phyloP scores from a whole-genome alignment of 2,113 vertebrate species.

The Willisornis vidua region DNA sequence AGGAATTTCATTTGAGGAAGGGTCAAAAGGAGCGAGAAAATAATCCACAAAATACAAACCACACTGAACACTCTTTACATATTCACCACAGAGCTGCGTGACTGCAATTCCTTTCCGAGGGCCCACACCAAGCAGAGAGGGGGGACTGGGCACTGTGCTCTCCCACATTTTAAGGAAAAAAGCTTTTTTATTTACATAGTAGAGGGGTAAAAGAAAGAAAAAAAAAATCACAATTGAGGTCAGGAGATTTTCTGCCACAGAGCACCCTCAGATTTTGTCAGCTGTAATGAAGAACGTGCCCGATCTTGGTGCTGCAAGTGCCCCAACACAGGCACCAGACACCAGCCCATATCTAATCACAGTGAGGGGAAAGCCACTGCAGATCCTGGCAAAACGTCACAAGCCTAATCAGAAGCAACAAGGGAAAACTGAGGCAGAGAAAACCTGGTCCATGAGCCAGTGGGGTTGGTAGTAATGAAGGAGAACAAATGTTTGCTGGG shows the following conservation, averaged over 20 bases:
- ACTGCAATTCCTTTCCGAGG: neutral
- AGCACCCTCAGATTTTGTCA: neutral
- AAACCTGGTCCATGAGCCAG: neutral
- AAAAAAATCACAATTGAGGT: neutral
- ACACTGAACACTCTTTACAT: neutral
- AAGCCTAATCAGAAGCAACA: neutral
- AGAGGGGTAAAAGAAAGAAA: neutral
- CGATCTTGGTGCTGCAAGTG: neutral
- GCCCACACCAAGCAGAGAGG: neutral
- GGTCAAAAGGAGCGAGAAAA: slow-evolving; percentile 43
- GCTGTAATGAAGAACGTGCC: neutral
- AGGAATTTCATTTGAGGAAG: slow-evolving; percentile 30
- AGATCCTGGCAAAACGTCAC: neutral
- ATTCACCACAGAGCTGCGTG: neutral
- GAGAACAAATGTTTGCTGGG: neutral
- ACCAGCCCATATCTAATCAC: neutral
- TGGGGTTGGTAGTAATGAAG: neutral
- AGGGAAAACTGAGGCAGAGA: neutral
- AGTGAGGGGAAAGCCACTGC: neutral
- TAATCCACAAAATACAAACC: slow-evolving; percentile 35
- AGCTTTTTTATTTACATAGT: neutral
- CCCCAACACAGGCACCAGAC: neutral
- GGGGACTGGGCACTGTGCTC: neutral
- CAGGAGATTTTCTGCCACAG: neutral
- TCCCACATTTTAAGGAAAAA: neutral